phyloP scores from a whole-genome alignment of 2,888 invertebrate genomes.

The Agrilus cyanescens region DNA sequence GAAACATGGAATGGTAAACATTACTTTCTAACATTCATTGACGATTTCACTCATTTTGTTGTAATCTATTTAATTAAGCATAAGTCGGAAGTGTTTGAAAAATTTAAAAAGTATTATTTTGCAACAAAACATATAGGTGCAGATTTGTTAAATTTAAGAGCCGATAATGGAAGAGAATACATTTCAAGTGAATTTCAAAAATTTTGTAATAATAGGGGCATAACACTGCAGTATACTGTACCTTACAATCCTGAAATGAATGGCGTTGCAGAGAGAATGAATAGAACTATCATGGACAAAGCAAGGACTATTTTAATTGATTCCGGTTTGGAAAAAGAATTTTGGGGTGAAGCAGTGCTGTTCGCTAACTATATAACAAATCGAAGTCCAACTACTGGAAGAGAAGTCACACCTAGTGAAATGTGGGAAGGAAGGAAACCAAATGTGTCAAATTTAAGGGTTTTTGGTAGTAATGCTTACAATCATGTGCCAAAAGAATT shows the following conservation, averaged over 20 bases:
- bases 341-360: conserved; percentile 3
- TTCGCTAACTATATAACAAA: not conserved
- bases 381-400: not conserved
- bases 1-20: conserved; percentile 5
- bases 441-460: not conserved
- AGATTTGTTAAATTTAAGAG: conserved; percentile 1
- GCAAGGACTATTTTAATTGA: conserved; percentile 2
- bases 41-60: conserved; percentile 6
- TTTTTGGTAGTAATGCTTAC: conserved; percentile 4
- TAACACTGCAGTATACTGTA: conserved; percentile 10
- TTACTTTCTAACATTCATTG: conserved; percentile 7
- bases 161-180: conserved; percentile 10
- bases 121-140: too few species aligned
- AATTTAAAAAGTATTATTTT: conserved; percentile 8
- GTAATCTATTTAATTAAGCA: conserved; percentile 1
- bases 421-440: not conserved
- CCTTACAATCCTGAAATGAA: conserved; percentile 8
- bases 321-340: too few species aligned
- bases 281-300: conserved; percentile 5
- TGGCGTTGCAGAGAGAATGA: conserved; percentile 5
- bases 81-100: conserved; percentile 5
- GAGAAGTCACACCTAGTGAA: not conserved
- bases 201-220: conserved; percentile 9
- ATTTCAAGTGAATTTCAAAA: conserved; percentile 3
- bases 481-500: not conserved